Percentiles rank a stretch among this genome's conserved stretches.
Evolutionary conservation across 2,797 vertebrate species (phyloP).

Genomic region (Synanceia verrucosa): DNA sequence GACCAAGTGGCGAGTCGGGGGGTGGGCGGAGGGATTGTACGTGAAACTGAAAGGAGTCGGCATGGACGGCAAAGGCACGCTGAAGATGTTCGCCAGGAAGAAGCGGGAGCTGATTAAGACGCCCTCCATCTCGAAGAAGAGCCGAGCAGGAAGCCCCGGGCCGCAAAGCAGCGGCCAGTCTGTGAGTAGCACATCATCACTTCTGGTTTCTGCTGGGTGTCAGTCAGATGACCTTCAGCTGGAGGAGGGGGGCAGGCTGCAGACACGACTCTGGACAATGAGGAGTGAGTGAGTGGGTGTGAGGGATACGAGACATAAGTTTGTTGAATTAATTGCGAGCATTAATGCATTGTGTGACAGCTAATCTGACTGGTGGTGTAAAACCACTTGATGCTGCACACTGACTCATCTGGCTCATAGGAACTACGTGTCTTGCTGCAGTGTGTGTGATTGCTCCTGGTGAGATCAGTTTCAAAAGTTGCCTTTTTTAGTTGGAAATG

Average conservation of each 20-base stretch:
- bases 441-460: too few relatives aligned
- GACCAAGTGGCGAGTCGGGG: constrained; percentile 77
- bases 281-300: background rate
- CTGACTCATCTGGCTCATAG: constrained; percentile 38
- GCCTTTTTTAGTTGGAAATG: constrained; percentile 24
- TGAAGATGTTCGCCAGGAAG: constrained; percentile 93
- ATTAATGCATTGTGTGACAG: accelerated
- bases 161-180: constrained; percentile 79
- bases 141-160: constrained; percentile 90
- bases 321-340: background rate
- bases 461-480: background rate
- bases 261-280: constrained; percentile 5
- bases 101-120: constrained; percentile 95
- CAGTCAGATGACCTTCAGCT: constrained; percentile 40
- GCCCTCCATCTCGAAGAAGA: constrained; percentile 97
- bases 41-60: constrained; percentile 57
- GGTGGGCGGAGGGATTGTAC: constrained; percentile 73
- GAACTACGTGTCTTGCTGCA: constrained; percentile 23
- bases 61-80: constrained; percentile 61
- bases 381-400: background rate
- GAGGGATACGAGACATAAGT: background rate
- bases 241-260: constrained; percentile 25
- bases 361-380: too few relatives aligned
- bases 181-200: constrained; percentile 79
- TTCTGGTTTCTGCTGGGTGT: background rate